Percentiles rank a stretch among this genome's conserved stretches.
These are phyloP conservation scores for Drosophila rufa DNA, from an alignment of 1,140 invertebrate species.

Conservation along the genomic window DNA sequence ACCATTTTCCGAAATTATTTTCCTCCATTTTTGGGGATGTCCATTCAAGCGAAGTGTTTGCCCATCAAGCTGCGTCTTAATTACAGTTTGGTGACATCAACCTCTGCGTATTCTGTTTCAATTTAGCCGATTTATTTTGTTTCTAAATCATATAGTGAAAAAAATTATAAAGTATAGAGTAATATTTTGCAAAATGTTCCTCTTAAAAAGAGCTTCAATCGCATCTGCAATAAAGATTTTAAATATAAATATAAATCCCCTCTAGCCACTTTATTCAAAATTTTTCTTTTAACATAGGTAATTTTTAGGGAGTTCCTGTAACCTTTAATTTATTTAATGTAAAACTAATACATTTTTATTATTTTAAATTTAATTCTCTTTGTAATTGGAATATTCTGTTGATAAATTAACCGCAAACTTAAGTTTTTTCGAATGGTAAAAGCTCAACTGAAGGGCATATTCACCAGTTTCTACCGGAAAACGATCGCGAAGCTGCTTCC, in stretches of 20 bases:
- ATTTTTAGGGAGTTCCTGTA: too few relatives aligned
- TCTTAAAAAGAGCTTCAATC: too few relatives aligned
- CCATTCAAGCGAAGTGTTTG: conserved; percentile 15
- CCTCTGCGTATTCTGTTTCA: neutral
- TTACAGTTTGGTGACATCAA: neutral
- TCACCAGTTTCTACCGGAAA: conserved; percentile 11
- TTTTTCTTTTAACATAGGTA: too few relatives aligned
- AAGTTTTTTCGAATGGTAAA: neutral
- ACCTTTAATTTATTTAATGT: too few relatives aligned
- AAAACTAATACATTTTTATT: too few relatives aligned
- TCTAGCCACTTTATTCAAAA: too few relatives aligned
- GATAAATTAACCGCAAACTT: conserved; percentile 1
- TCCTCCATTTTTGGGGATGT: neutral
- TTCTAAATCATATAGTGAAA: too few relatives aligned
- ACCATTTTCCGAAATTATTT: conserved; percentile 15
- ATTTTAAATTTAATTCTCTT: neutral
- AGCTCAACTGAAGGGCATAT: neutral
- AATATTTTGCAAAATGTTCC: too few relatives aligned
- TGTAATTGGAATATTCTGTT: conserved; percentile 7
- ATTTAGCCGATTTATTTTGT: neutral
- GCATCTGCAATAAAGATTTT: too few relatives aligned
- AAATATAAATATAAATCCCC: too few relatives aligned
- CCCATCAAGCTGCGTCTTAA: neutral
- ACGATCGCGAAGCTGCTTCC: neutral
- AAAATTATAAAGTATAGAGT: too few relatives aligned